Conservation (phyloP, 2,888 invertebrate genomes). For the Marronus borbonicus region DNA sequence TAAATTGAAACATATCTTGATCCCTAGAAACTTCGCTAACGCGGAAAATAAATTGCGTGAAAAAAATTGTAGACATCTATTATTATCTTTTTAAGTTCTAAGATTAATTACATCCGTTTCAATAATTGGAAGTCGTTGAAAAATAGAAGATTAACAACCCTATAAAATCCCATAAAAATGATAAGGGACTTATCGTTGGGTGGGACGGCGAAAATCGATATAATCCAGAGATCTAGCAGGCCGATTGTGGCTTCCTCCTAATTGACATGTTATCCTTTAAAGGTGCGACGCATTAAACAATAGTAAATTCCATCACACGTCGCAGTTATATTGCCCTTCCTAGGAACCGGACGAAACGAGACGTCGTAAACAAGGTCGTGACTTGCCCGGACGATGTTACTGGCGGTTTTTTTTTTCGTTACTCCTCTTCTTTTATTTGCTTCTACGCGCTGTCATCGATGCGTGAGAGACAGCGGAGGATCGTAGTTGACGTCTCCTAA, state of each 20-base stretch:
- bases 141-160: too few relatives aligned
- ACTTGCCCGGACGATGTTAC: conserved; percentile 25
- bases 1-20: too few relatives aligned
- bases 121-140: too few relatives aligned
- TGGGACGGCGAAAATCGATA: too few relatives aligned
- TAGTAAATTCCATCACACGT: conserved; percentile 43
- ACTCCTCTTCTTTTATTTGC: neutral
- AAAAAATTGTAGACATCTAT: too few relatives aligned
- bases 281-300: conserved; percentile 42
- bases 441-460: conserved; percentile 45
- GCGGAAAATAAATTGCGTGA: too few relatives aligned
- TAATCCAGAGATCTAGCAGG: too few relatives aligned
- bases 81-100: too few relatives aligned
- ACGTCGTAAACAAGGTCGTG: conserved; percentile 47
- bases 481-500: conserved; percentile 25
- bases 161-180: too few relatives aligned
- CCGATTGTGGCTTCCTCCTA: conserved; percentile 47
- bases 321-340: conserved; percentile 26
- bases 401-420: conserved; percentile 50
- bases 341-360: conserved; percentile 43
- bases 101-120: too few relatives aligned
- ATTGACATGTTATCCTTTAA: conserved; percentile 57
- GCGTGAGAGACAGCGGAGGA: conserved; percentile 8
- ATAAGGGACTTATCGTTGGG: too few relatives aligned
- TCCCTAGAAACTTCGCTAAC: too few relatives aligned